These are phyloP conservation scores for Helarctos malayanus DNA, from an alignment of 2,797 vertebrate species.

Conservation along the genomic window DNA sequence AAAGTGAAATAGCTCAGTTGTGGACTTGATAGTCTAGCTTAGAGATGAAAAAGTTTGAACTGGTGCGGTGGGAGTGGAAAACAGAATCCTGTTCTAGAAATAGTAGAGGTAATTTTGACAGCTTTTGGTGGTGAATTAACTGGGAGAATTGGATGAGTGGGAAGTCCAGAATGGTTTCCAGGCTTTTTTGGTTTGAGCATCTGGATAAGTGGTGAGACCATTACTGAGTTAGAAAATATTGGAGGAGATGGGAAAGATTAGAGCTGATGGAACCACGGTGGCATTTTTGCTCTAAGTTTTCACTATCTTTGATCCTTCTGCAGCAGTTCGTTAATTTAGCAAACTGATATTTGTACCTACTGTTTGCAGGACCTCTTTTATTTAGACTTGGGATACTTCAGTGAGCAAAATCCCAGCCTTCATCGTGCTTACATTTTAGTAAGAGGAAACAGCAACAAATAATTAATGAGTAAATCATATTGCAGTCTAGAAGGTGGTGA, in stretches of 20 bases:
- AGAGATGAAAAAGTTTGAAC: conserved; percentile 6
- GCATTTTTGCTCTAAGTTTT: conserved; percentile 20
- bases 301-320: background rate
- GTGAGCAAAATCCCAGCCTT: conserved; percentile 8
- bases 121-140: background rate
- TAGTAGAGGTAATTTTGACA: background rate
- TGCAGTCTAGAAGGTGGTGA: background rate
- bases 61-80: background rate
- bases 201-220: background rate
- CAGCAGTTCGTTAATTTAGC: conserved; percentile 30
- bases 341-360: background rate
- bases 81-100: background rate
- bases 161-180: conserved; percentile 10
- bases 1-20: background rate
- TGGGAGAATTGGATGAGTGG: background rate
- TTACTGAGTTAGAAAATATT: conserved; percentile 16
- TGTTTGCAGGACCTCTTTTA: background rate
- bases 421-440: background rate
- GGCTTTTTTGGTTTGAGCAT: background rate
- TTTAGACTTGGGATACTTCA: background rate
- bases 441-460: background rate
- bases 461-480: conserved; percentile 5
- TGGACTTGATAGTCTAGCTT: background rate
- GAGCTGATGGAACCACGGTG: background rate
- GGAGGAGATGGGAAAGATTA: background rate